Conservation (phyloP, 2,888 invertebrate genomes). For the Caenorhabditis afra region DNA sequence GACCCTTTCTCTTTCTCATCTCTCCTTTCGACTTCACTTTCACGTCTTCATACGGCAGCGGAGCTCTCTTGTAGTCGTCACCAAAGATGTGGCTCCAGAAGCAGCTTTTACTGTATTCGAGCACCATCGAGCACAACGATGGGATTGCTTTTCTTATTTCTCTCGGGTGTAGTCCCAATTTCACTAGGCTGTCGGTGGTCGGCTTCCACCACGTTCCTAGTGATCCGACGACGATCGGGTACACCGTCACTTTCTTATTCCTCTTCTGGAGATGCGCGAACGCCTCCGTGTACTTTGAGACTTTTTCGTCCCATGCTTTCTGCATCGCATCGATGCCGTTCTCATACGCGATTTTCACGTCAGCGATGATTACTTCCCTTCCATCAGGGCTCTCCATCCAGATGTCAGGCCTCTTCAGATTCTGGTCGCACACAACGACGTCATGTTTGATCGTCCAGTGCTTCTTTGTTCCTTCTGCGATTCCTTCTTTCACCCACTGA, state of each 20-base stretch:
- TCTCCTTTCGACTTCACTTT: too few relatives aligned
- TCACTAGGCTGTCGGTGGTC: background rate
- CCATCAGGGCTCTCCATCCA: background rate
- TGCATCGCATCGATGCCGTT: conserved; percentile 4
- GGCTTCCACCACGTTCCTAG: conserved; percentile 11
- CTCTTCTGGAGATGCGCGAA: background rate
- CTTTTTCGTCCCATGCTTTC: conserved; percentile 4
- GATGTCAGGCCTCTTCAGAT: background rate
- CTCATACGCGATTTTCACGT: conserved; percentile 16
- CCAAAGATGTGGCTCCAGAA: conserved; percentile 20
- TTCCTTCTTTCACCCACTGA: background rate
- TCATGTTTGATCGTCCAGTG: conserved; percentile 2
- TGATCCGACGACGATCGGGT: conserved; percentile 1
- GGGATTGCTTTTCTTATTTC: background rate
- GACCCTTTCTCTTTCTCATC: too few relatives aligned
- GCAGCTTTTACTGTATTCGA: conserved; percentile 17
- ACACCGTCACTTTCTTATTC: background rate
- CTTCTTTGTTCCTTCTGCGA: background rate
- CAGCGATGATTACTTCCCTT: conserved; percentile 3
- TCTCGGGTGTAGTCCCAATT: background rate
- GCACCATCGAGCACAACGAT: background rate
- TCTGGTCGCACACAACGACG: background rate
- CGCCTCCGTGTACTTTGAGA: background rate
- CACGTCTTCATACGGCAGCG: too few relatives aligned
- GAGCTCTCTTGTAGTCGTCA: too few relatives aligned